phyloP scores from a whole-genome alignment of 1,140 invertebrate species.

The Aculops lycopersici region DNA sequence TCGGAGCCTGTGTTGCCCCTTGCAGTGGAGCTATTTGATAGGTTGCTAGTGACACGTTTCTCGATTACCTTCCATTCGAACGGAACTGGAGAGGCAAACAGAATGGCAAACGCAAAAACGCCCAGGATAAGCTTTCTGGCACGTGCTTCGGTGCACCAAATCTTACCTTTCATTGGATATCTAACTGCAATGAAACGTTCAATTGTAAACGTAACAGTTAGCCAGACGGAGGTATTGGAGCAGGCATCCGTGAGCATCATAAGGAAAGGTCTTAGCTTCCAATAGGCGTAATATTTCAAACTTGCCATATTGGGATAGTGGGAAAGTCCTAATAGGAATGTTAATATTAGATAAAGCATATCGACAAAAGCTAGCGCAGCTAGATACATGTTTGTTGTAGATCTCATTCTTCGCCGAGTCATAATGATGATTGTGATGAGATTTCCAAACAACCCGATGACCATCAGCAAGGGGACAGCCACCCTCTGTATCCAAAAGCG shows the following conservation, averaged over 20 bases:
- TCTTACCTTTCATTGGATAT: slow-evolving; percentile 34
- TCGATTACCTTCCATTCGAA: slow-evolving; percentile 1
- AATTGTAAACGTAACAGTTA: slow-evolving; percentile 39
- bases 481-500: slow-evolving; percentile 29
- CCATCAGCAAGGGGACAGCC: slow-evolving; percentile 29
- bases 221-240: slow-evolving; percentile 35
- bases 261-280: slow-evolving; percentile 20
- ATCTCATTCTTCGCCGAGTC: slow-evolving; percentile 33
- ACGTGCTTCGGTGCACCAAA: slow-evolving; percentile 27
- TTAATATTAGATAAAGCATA: slow-evolving; percentile 30
- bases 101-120: slow-evolving; percentile 25
- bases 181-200: slow-evolving; percentile 41
- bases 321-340: slow-evolving; percentile 27
- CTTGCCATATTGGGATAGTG: slow-evolving; percentile 23
- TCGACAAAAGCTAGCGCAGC: slow-evolving; percentile 36
- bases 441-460: slow-evolving; percentile 33
- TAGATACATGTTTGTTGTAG: slow-evolving; percentile 36
- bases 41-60: too few species aligned
- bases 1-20: too few species aligned
- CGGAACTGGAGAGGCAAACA: slow-evolving; percentile 1
- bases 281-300: slow-evolving; percentile 19
- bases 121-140: slow-evolving; percentile 23
- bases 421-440: slow-evolving; percentile 34
- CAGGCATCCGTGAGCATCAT: slow-evolving; percentile 28
- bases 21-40: too few species aligned